Conservation (phyloP, 2,888 invertebrate species). For the Cataglyphis altisquamis region DNA sequence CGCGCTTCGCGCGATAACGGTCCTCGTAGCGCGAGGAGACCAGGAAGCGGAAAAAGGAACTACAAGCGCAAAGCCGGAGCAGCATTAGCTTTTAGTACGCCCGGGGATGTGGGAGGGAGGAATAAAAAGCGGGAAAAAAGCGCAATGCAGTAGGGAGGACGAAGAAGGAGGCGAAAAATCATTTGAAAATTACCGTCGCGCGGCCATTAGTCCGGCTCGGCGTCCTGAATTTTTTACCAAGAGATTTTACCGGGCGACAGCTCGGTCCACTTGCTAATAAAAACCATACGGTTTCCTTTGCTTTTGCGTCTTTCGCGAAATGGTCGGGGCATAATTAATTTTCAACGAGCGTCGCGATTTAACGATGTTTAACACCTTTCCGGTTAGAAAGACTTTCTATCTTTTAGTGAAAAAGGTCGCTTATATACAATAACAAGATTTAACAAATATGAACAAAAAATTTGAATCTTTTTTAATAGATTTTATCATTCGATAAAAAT, state of each 20-base stretch:
- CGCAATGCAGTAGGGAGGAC: not conserved
- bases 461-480: not conserved
- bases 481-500: not conserved
- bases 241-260: conserved; percentile 50
- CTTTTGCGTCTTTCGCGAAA: conserved; percentile 36
- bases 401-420: not conserved
- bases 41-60: conserved; percentile 51
- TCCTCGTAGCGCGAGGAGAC: conserved; percentile 37
- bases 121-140: conserved; percentile 55
- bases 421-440: not conserved
- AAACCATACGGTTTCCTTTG: conserved; percentile 50
- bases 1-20: conserved; percentile 53
- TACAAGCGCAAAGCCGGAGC: conserved; percentile 59
- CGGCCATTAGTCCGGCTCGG: conserved; percentile 74
- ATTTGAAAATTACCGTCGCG: conserved; percentile 78
- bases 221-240: conserved; percentile 75
- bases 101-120: conserved; percentile 35
- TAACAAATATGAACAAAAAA: not conserved
- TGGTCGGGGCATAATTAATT: conserved; percentile 40
- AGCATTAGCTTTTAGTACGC: conserved; percentile 76
- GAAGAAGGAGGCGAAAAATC: conserved; percentile 74
- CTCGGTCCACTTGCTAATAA: conserved; percentile 37
- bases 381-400: not conserved
- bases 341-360: conserved; percentile 45
- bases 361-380: conserved; percentile 34